phyloP scores from a whole-genome alignment of 2,797 vertebrate genomes.

The Champsocephalus esox region DNA sequence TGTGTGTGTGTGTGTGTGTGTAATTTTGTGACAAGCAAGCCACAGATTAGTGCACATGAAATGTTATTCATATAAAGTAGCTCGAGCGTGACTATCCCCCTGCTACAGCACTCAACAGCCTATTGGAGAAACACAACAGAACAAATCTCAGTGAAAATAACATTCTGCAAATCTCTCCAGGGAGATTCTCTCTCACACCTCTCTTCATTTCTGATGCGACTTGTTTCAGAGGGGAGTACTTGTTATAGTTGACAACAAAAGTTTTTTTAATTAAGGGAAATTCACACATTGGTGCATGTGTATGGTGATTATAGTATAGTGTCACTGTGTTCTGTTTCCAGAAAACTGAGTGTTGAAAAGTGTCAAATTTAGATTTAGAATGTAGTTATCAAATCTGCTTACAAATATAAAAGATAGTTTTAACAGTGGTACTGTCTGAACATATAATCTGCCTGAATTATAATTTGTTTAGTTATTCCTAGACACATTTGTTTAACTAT shows the following conservation, averaged over 20 bases:
- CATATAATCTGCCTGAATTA: not conserved
- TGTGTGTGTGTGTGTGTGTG: conserved; percentile 37
- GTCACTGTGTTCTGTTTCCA: not conserved
- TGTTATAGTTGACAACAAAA: conserved; percentile 43
- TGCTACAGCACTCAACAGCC: conserved; percentile 81
- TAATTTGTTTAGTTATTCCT: too few species aligned
- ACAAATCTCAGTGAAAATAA: conserved; percentile 77
- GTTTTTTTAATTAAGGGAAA: conserved; percentile 43
- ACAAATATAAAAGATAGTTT: not conserved
- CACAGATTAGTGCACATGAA: conserved; percentile 85
- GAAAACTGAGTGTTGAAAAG: not conserved
- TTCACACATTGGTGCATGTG: conserved; percentile 4
- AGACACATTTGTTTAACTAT: not conserved
- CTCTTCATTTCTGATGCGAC: conserved; percentile 58
- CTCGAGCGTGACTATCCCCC: conserved; percentile 83
- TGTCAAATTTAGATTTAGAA: not conserved
- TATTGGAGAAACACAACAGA: conserved; percentile 82
- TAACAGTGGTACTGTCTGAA: not conserved
- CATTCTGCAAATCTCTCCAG: conserved; percentile 70
- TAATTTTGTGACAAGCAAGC: conserved; percentile 77
- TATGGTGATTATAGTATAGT: not conserved
- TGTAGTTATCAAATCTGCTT: not conserved
- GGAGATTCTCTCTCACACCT: conserved; percentile 65
- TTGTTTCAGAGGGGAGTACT: conserved; percentile 21
- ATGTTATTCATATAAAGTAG: conserved; percentile 84